Evolutionary conservation across 1,140 invertebrate species (phyloP).

Genomic region (Lepidurus arcticus): DNA sequence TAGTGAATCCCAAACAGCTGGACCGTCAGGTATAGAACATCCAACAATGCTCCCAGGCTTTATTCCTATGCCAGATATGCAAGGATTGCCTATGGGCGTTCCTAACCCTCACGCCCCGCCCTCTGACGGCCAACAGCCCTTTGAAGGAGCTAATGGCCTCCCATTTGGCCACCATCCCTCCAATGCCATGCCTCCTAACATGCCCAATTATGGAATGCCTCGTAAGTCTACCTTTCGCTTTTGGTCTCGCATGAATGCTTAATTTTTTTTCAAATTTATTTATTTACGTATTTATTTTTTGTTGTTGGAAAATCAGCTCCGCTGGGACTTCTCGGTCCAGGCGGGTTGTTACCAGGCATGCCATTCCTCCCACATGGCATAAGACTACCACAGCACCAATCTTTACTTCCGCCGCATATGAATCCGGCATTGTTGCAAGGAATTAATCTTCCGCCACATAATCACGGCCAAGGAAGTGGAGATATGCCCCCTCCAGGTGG

Average conservation of each 20-base stretch:
- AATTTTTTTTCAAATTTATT: neutral
- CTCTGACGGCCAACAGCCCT: slow-evolving; percentile 44
- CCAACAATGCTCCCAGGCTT: slow-evolving; percentile 38
- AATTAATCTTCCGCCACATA: slow-evolving; percentile 10
- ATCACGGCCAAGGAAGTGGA: slow-evolving; percentile 4
- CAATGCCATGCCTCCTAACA: slow-evolving; percentile 49
- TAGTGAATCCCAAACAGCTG: slow-evolving; percentile 23
- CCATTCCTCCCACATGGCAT: slow-evolving; percentile 37
- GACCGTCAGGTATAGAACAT: neutral
- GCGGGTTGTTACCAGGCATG: slow-evolving; percentile 37
- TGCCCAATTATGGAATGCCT: slow-evolving; percentile 50
- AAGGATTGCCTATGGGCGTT: slow-evolving; percentile 40
- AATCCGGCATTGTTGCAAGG: slow-evolving; percentile 15
- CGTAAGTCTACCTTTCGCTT: slow-evolving; percentile 42
- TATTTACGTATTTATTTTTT: slow-evolving; percentile 2
- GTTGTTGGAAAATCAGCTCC: slow-evolving; percentile 26
- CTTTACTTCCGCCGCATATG: slow-evolving; percentile 31
- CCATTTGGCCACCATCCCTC: slow-evolving; percentile 44
- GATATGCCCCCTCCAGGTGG: slow-evolving; percentile 22
- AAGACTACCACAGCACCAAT: slow-evolving; percentile 33
- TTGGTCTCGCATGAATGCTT: neutral
- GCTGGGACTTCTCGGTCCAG: slow-evolving; percentile 30
- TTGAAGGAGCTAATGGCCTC: slow-evolving; percentile 60
- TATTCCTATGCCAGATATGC: slow-evolving; percentile 41
- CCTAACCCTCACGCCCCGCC: slow-evolving; percentile 44